A percentile compares a stretch with the other conserved stretches of the same genome.
phyloP scores from a whole-genome alignment of 2,888 invertebrate species.

The Aphodius granarius region DNA sequence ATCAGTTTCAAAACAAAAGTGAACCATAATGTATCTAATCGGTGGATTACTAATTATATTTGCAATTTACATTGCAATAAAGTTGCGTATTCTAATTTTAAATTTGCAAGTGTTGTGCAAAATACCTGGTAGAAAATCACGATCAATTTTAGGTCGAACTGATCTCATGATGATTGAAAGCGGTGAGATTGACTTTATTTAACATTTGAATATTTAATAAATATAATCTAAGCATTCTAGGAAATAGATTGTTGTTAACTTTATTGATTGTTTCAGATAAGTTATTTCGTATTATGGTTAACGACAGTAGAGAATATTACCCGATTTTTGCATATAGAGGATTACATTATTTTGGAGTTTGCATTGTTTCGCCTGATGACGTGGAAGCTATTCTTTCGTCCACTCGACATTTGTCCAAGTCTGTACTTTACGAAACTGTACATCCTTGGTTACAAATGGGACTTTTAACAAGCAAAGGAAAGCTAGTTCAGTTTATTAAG shows the following conservation, averaged over 20 bases:
- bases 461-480: conserved; percentile 49
- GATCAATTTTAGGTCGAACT: conserved; percentile 31
- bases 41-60: not conserved
- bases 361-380: conserved; percentile 55
- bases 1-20: not conserved
- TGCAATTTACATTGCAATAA: not conserved
- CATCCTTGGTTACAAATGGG: conserved; percentile 49
- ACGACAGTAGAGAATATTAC: conserved; percentile 21
- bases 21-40: not conserved
- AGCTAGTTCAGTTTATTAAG: not conserved
- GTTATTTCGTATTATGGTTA: conserved; percentile 23
- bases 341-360: conserved; percentile 31
- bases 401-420: conserved; percentile 45
- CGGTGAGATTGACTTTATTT: conserved; percentile 29
- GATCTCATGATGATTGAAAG: conserved; percentile 23
- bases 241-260: too few species aligned
- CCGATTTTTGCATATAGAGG: conserved; percentile 3
- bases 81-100: not conserved
- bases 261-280: conserved; percentile 21
- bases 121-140: conserved; percentile 31
- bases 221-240: too few species aligned
- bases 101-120: not conserved
- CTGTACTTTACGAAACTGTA: conserved; percentile 42
- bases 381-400: conserved; percentile 52
- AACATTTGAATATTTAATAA: too few species aligned